These are phyloP conservation scores for Dascillus cervinus DNA, from an alignment of 2,888 invertebrate genomes.

Conservation along the genomic window DNA sequence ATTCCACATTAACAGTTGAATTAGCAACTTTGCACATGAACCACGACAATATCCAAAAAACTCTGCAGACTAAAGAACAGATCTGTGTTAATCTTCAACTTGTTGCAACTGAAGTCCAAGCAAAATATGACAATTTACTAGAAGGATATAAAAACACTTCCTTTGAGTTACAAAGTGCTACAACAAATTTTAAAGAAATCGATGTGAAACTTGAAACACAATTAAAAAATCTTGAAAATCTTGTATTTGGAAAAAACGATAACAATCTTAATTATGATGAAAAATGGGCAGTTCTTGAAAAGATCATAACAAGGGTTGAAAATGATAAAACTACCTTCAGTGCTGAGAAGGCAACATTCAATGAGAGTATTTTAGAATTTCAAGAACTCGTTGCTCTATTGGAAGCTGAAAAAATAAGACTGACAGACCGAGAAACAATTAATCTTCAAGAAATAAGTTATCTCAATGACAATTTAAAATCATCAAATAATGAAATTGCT, in stretches of 20 bases:
- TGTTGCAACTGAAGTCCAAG: slow-evolving; percentile 5
- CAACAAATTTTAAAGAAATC: slow-evolving; percentile 12
- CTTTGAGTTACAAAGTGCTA: slow-evolving; percentile 8
- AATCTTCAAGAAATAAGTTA: slow-evolving; percentile 8
- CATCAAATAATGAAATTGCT: slow-evolving; percentile 7
- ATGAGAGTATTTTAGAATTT: slow-evolving; percentile 2
- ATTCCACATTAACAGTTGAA: no score
- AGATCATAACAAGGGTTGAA: slow-evolving; percentile 7
- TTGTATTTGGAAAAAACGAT: slow-evolving; percentile 9
- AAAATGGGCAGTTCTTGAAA: slow-evolving; percentile 7
- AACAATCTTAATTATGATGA: slow-evolving; percentile 9
- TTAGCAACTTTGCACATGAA: no score
- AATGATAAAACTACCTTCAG: slow-evolving; percentile 4
- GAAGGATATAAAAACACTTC: slow-evolving; percentile 11
- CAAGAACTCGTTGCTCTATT: slow-evolving; percentile 9
- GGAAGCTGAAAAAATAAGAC: slow-evolving; percentile 5
- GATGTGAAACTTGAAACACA: slow-evolving; percentile 8
- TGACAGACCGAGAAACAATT: slow-evolving; percentile 10
- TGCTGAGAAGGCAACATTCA: slow-evolving; percentile 5
- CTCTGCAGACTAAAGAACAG: no score
- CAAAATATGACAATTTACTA: slow-evolving; percentile 9
- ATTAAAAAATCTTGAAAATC: slow-evolving; percentile 11
- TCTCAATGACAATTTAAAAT: slow-evolving; percentile 8
- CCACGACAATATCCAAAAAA: no score
- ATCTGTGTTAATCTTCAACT: background rate